Conservation (phyloP, 2,797 vertebrate genomes). For the Eulemur albifrons region DNA sequence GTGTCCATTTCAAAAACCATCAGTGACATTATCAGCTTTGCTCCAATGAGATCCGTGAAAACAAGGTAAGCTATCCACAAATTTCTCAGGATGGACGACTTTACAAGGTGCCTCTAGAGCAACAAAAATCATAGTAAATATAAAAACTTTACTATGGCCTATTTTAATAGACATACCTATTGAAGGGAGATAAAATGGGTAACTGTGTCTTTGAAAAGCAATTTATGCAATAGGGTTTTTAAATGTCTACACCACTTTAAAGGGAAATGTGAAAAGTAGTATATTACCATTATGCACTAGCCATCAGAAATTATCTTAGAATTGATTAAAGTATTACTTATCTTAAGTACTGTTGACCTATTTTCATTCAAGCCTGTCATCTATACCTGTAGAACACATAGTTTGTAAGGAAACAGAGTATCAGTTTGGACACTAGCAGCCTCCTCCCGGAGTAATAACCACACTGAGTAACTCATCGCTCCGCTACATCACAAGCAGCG, state of each 20-base stretch:
- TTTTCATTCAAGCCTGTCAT: slow-evolving; percentile 76
- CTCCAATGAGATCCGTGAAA: not conserved
- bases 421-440: slow-evolving; percentile 1
- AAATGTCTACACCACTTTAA: slow-evolving; percentile 63
- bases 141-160: slow-evolving; percentile 25
- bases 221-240: slow-evolving; percentile 57
- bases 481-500: too few species aligned
- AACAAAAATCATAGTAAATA: slow-evolving; percentile 37
- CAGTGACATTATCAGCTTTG: not conserved
- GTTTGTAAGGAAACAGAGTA: not conserved
- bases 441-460: not conserved
- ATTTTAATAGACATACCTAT: slow-evolving; percentile 53
- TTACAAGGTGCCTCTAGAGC: slow-evolving; percentile 36
- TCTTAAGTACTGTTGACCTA: slow-evolving; percentile 80
- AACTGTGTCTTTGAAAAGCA: slow-evolving; percentile 69
- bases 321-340: slow-evolving; percentile 82
- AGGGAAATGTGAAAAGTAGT: slow-evolving; percentile 71
- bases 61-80: not conserved
- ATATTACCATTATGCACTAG: slow-evolving; percentile 65
- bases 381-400: slow-evolving; percentile 60
- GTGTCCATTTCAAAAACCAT: not conserved
- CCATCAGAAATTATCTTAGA: slow-evolving; percentile 76
- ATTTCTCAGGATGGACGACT: not conserved
- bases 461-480: not conserved
- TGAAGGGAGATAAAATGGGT: slow-evolving; percentile 66